Conservation (phyloP, 2,797 vertebrate genomes). For the Picus viridis region DNA sequence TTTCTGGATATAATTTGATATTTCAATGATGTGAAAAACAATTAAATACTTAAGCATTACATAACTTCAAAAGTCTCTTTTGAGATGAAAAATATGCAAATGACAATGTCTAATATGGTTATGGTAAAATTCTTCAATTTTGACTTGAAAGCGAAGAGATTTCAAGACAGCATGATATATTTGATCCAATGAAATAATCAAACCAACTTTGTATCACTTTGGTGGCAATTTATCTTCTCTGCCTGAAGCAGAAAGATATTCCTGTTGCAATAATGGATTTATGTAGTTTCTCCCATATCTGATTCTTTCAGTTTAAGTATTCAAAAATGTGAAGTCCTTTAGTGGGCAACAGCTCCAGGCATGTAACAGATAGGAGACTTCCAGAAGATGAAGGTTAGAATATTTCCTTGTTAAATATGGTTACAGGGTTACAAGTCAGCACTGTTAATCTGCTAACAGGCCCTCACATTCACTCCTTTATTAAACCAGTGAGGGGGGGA, state of each 20-base stretch:
- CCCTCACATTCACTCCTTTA: not conserved
- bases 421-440: conserved; percentile 41
- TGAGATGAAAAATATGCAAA: conserved; percentile 81
- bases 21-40: conserved; percentile 72
- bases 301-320: conserved; percentile 72
- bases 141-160: conserved; percentile 77
- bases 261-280: conserved; percentile 76
- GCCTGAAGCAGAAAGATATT: conserved; percentile 78
- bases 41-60: conserved; percentile 73
- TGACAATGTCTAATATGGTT: conserved; percentile 75
- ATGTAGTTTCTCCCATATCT: conserved; percentile 71
- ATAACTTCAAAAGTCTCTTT: conserved; percentile 74
- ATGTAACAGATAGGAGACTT: conserved; percentile 43
- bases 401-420: conserved; percentile 4
- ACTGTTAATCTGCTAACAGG: not conserved
- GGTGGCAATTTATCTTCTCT: conserved; percentile 78
- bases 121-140: conserved; percentile 79
- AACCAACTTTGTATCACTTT: conserved; percentile 75
- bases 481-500: not conserved
- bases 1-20: conserved; percentile 69
- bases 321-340: conserved; percentile 69
- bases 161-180: conserved; percentile 76
- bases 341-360: conserved; percentile 49
- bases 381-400: conserved; percentile 52
- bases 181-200: conserved; percentile 81